These are phyloP conservation scores for Goniozus legneri DNA, from an alignment of 1,140 invertebrate species.

Conservation along the genomic window DNA sequence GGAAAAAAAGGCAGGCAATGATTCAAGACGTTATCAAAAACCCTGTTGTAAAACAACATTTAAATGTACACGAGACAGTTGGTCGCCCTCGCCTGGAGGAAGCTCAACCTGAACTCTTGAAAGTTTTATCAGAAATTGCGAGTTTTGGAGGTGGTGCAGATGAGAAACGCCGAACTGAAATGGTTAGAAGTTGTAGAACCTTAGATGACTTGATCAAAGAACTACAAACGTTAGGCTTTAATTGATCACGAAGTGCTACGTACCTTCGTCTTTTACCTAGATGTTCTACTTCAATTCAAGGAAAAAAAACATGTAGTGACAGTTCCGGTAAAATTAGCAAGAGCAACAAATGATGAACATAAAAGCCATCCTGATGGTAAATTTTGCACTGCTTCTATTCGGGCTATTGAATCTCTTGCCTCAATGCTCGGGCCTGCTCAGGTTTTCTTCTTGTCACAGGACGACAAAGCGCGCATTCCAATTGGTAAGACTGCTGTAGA, in stretches of 20 bases:
- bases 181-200: slow-evolving; percentile 10
- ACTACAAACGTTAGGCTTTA: slow-evolving; percentile 1
- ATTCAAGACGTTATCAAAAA: background rate
- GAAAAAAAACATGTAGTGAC: slow-evolving; percentile 12
- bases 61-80: background rate
- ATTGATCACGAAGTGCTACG: slow-evolving; percentile 3
- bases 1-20: background rate
- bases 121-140: slow-evolving; percentile 3
- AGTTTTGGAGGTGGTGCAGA: slow-evolving; percentile 10
- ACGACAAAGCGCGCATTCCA: slow-evolving; percentile 29
- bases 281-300: slow-evolving; percentile 2
- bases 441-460: slow-evolving; percentile 25
- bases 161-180: slow-evolving; percentile 2
- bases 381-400: slow-evolving; percentile 15
- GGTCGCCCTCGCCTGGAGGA: slow-evolving; percentile 1
- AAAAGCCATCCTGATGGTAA: slow-evolving; percentile 9
- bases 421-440: slow-evolving; percentile 24
- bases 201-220: slow-evolving; percentile 9
- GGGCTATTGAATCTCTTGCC: slow-evolving; percentile 14
- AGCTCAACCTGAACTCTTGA: slow-evolving; percentile 4
- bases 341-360: slow-evolving; percentile 6
- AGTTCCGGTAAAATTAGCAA: slow-evolving; percentile 12
- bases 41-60: background rate
- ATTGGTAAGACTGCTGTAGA: slow-evolving; percentile 19
- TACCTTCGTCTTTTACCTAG: slow-evolving; percentile 12